These are phyloP conservation scores for Lottia gigantea DNA, from an alignment of 2,888 invertebrate genomes.

Conservation along the genomic window DNA sequence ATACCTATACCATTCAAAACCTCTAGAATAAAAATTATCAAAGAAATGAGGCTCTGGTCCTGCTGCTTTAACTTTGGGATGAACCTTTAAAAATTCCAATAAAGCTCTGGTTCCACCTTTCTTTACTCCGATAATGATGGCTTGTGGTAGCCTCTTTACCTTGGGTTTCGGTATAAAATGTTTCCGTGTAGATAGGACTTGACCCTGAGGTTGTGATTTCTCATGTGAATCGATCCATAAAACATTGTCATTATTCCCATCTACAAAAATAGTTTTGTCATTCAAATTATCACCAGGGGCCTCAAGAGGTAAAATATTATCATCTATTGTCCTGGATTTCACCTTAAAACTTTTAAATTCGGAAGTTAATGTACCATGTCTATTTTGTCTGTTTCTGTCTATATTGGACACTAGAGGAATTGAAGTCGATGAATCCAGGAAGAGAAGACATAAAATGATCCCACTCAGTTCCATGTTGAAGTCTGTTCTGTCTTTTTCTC, in stretches of 20 bases:
- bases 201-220: neutral
- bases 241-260: neutral
- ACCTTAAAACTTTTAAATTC: no score
- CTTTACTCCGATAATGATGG: constrained; percentile 91
- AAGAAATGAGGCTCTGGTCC: constrained; percentile 92
- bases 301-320: no score
- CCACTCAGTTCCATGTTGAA: no score
- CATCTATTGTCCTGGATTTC: no score
- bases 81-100: constrained; percentile 89
- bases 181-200: neutral
- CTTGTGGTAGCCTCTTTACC: constrained; percentile 77
- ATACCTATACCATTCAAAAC: constrained; percentile 80
- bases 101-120: constrained; percentile 94
- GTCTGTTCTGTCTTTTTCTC: no score
- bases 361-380: no score
- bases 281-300: neutral
- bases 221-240: neutral
- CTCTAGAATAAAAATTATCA: constrained; percentile 78
- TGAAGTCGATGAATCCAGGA: no score
- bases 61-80: constrained; percentile 87
- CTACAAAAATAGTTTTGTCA: constrained; percentile 1
- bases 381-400: no score
- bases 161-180: constrained; percentile 1
- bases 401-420: no score
- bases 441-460: no score